Base-by-base conservation (phyloP, 2,113 vertebrate genomes). In the Sebastes schlegelii region DNA sequence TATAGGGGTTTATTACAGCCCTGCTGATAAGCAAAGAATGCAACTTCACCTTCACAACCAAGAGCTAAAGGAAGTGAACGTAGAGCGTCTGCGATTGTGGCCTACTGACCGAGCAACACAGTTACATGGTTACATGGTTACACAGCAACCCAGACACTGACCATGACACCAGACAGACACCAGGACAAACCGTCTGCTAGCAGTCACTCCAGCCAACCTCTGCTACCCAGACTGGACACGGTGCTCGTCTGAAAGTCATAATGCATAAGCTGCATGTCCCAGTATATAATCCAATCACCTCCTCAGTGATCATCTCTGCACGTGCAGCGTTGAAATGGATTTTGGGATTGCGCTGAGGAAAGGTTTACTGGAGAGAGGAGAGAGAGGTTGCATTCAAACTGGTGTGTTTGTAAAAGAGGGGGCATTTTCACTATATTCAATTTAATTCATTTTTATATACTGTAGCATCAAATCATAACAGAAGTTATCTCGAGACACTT, bases 271-370 rank as follows among this genome's bases (percentile, higher is more conserved):
- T 68, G 75, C 57, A 76, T 72, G 69, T 23, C 80, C 87, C 77
- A 78, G 21, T 49, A 54, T 92, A 92, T 92, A 92, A 93, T 89
- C 90, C 80, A 62, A 72, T 84, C 65, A 70, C 12, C 26, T 3
- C 9, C 58, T 46, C 34, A 10, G 67, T 55, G 46, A 77, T 65
- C 65, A 57, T 57, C 62, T 69, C 48, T 66, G 81, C 86, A 86
- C 54, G n/a, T 83, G 84, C 49, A 55, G 1, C 13, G 69, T 5
- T n/a, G 66, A 71, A 86, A 34, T 34, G 40, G 10, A 11, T 42
- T 69, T 68, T 17, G 23, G 21, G 6, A 45, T 7, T 23, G 52
- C 10, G 40, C 12, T 42, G 55, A 72, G 46, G 19, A 60, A 13
- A 51, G 42, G 8, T 60, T 49, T 8, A 4, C 8, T 3, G 58